A percentile compares a stretch with the other conserved stretches of the same genome.
Evolutionary conservation across 2,888 invertebrate genomes (phyloP).

Genomic region (Halocaridina rubra): DNA sequence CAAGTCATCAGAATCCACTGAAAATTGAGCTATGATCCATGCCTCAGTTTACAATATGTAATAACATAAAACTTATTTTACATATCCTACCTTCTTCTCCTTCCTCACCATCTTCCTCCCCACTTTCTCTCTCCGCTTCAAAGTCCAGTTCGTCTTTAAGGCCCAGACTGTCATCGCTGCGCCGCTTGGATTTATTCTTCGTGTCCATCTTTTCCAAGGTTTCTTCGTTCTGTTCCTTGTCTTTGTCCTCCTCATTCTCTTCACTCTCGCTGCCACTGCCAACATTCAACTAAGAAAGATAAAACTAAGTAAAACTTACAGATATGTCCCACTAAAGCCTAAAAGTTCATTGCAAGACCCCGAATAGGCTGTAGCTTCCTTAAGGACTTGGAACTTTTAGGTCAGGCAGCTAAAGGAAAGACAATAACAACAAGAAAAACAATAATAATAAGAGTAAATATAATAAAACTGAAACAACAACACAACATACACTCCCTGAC

Average conservation of each 20-base stretch:
- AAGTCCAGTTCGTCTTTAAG: conserved; percentile 58
- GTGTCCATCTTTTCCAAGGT: background rate
- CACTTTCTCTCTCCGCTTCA: conserved; percentile 57
- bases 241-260: background rate
- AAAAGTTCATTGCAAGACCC: too few relatives aligned
- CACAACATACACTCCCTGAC: too few relatives aligned
- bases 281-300: background rate
- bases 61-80: background rate
- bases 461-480: background rate
- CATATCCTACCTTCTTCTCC: conserved; percentile 34
- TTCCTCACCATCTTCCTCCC: conserved; percentile 55
- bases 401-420: background rate
- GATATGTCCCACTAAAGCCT: too few relatives aligned
- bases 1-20: background rate
- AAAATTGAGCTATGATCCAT: background rate
- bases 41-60: background rate
- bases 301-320: background rate
- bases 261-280: background rate
- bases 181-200: conserved; percentile 26
- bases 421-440: background rate
- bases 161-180: conserved; percentile 53
- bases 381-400: too few relatives aligned
- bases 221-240: background rate
- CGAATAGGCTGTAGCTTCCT: too few relatives aligned
- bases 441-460: background rate